Conservation (phyloP, 2,888 invertebrate species). For the Cryptocheilus praepositus region DNA sequence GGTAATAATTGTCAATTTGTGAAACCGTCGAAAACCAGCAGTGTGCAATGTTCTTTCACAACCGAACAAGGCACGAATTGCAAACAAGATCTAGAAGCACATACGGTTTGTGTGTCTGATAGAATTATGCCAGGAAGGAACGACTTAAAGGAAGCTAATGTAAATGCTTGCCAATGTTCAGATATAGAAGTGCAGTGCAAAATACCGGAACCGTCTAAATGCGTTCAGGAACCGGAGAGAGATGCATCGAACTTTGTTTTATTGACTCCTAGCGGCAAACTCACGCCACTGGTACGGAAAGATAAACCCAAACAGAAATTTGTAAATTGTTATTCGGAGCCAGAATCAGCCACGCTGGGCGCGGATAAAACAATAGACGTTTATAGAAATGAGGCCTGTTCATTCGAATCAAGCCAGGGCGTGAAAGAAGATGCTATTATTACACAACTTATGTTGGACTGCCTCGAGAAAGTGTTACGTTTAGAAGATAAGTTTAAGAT, state of each 20-base stretch:
- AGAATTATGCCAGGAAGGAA: background rate
- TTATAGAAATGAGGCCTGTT: slow-evolving; percentile 19
- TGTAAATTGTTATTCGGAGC: slow-evolving; percentile 16
- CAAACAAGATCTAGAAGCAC: no score
- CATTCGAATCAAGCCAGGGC: slow-evolving; percentile 15
- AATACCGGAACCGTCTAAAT: background rate
- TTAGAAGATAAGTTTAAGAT: slow-evolving; percentile 5
- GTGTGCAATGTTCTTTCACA: no score
- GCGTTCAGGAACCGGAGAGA: slow-evolving; percentile 3
- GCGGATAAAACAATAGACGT: no score
- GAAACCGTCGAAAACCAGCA: no score
- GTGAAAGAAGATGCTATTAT: slow-evolving; percentile 26
- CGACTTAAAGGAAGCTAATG: slow-evolving; percentile 14
- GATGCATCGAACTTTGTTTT: slow-evolving; percentile 27
- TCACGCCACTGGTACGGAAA: slow-evolving; percentile 23
- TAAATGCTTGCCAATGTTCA: slow-evolving; percentile 1
- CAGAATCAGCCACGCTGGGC: no score
- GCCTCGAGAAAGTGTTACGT: slow-evolving; percentile 38
- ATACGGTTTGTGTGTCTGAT: slow-evolving; percentile 7
- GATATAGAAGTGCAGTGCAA: slow-evolving; percentile 2
- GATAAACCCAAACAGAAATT: slow-evolving; percentile 1
- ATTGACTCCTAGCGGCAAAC: slow-evolving; percentile 33
- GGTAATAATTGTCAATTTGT: no score
- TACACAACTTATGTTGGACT: slow-evolving; percentile 30
- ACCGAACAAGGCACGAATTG: no score